phyloP scores from a whole-genome alignment of 2,113 vertebrate species.

The Coreoperca whiteheadi region DNA sequence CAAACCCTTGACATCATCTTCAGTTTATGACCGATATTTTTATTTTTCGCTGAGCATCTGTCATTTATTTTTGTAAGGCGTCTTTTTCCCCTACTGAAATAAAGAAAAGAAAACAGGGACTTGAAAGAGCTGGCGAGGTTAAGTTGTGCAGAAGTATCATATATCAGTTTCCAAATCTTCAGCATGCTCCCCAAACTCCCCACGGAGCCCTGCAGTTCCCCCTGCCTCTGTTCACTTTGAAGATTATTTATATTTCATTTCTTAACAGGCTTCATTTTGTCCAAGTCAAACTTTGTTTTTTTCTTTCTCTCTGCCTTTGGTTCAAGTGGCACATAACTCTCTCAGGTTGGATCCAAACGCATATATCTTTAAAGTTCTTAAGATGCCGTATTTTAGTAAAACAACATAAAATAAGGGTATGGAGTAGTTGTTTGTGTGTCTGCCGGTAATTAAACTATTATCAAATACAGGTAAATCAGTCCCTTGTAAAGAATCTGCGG shows the following conservation, averaged over 20 bases:
- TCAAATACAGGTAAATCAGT: slow-evolving; percentile 11
- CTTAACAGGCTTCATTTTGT: slow-evolving; percentile 64
- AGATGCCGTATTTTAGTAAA: slow-evolving; percentile 8
- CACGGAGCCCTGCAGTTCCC: slow-evolving; percentile 31
- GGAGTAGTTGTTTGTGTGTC: background rate
- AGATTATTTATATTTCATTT: slow-evolving; percentile 77
- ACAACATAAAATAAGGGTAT: slow-evolving; percentile 7
- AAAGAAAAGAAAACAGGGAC: slow-evolving; percentile 73
- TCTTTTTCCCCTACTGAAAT: slow-evolving; percentile 40
- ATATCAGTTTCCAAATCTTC: slow-evolving; percentile 66
- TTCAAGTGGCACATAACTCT: slow-evolving; percentile 49
- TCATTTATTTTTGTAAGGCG: slow-evolving; percentile 61
- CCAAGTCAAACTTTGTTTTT: slow-evolving; percentile 63
- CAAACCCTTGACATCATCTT: slow-evolving; percentile 52
- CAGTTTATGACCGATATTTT: slow-evolving; percentile 53
- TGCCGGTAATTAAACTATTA: slow-evolving; percentile 28
- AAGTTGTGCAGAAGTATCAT: slow-evolving; percentile 50
- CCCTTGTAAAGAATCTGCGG: background rate
- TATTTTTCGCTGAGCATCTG: slow-evolving; percentile 51
- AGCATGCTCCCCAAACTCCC: slow-evolving; percentile 59
- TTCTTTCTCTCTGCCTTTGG: slow-evolving; percentile 17
- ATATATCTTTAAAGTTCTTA: slow-evolving; percentile 30
- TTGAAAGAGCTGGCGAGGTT: slow-evolving; percentile 63
- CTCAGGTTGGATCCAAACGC: slow-evolving; percentile 26
- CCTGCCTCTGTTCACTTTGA: slow-evolving; percentile 71